Percentiles rank a stretch among this genome's conserved stretches.
These are phyloP conservation scores for Parasteatoda tepidariorum DNA, from an alignment of 1,140 invertebrate species.

Conservation along the genomic window DNA sequence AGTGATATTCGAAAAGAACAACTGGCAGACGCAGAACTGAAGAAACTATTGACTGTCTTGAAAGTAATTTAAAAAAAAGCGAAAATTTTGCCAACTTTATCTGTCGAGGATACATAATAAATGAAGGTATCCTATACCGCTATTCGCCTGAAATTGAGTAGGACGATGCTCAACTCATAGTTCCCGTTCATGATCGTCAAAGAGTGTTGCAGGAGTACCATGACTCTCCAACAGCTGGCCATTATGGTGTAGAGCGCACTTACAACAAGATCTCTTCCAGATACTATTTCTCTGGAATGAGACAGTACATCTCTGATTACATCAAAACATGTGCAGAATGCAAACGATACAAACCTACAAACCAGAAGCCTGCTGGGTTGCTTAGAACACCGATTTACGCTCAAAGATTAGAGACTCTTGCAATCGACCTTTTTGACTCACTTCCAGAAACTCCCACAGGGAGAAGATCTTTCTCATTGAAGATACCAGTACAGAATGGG, in stretches of 20 bases:
- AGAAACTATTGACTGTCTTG: conserved; percentile 2
- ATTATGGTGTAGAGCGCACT: background rate
- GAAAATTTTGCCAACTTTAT: background rate
- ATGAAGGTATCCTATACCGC: background rate
- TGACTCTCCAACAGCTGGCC: conserved; percentile 13
- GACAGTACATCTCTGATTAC: conserved; percentile 25
- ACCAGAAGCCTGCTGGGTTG: background rate
- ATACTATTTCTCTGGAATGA: conserved; percentile 39
- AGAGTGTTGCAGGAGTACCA: background rate
- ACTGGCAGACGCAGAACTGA: background rate
- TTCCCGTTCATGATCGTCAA: no score
- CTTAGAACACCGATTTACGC: background rate
- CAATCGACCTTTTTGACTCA: background rate
- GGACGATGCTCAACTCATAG: no score
- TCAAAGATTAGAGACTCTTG: background rate
- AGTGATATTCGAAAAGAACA: background rate
- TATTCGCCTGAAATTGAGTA: no score
- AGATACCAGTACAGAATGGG: conserved; percentile 4
- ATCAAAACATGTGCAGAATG: conserved; percentile 34
- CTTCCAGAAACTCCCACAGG: background rate
- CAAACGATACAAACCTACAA: conserved; percentile 19
- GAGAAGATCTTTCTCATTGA: background rate
- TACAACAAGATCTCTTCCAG: conserved; percentile 7
- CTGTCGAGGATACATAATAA: background rate
- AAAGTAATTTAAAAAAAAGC: background rate